Evolutionary conservation across 2,113 vertebrate genomes (phyloP), one percentile per base, ranked within the genome.

Genomic region (Trematomus loennbergii): DNA sequence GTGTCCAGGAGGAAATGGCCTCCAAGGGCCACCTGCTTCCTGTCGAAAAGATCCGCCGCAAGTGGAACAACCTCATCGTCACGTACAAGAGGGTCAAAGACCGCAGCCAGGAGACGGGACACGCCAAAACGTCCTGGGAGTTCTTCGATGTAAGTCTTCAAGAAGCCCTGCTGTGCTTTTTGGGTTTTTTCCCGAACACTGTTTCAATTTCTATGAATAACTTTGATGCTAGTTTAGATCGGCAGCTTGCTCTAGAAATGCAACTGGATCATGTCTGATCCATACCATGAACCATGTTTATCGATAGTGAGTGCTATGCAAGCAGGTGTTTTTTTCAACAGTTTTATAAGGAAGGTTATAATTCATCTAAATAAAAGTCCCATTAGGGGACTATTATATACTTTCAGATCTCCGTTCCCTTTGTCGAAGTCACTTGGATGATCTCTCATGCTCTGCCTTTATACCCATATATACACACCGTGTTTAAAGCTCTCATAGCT

Each of bases 51-150:
- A 95, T 96, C 72, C 91, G 94, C 18, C 93, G 94, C 75, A 96
- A 96, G 75, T 96, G 95, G 95, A 96, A 96, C 86, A 96, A 95
- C 79, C 93, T 96, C 16, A 95, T 96, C 17, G 95, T 96, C 52
- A 96, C 94, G 0, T 95, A 96, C 87, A 95, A 95, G 91, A 93
- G 94, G 72, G 94, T 95, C 0, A 95, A 95, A 57, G 94, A 95
- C 75, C 94, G 94, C 77, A 93, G 93, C 81, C 79, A 92, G 5
- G 94, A 93, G 79, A 94, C 92, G 0, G 94, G 94, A 12, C 93
- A 94, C 2, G 89, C 93, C 2, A 95, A 94, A 63, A 95, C 94
- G 0, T 94, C 94, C 53, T 96, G 94, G 94, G 94, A 96, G 83
- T 96, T 95, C 79, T 96, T 93, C 72, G 94, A 96, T 66, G 94